A percentile compares a stretch with the other conserved stretches of the same genome.
Conservation (phyloP, 2,888 invertebrate species). For the Stenodema calcarata region DNA sequence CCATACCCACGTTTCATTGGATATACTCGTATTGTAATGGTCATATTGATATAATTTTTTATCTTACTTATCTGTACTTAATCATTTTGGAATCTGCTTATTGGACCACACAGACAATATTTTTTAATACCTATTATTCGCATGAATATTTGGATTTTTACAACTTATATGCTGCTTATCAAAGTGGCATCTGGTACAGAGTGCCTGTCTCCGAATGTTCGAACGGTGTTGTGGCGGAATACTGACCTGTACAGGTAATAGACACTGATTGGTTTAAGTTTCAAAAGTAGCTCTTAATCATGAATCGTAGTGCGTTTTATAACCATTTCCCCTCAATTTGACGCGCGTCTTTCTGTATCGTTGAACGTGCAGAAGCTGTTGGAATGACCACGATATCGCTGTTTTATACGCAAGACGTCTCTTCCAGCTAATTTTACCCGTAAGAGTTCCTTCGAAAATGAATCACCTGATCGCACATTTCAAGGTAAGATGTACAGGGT, state of each 20-base stretch:
- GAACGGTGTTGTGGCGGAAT: constrained; percentile 54
- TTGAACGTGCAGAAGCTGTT: constrained; percentile 49
- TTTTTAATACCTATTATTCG: too few species aligned
- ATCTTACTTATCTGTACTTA: too few species aligned
- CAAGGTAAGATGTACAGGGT: background rate
- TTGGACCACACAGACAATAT: too few species aligned
- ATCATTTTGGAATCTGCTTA: too few species aligned
- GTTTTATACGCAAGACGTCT: constrained; percentile 53
- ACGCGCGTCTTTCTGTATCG: background rate
- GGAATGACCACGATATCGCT: constrained; percentile 54
- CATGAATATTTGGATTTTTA: too few species aligned
- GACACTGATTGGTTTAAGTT: too few species aligned
- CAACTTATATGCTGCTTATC: background rate
- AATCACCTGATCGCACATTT: constrained; percentile 51
- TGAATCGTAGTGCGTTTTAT: too few species aligned
- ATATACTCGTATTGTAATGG: too few species aligned
- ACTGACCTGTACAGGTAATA: constrained; percentile 47
- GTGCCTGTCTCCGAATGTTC: constrained; percentile 54
- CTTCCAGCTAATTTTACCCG: constrained; percentile 52
- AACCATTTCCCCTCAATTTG: background rate
- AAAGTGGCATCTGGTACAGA: background rate
- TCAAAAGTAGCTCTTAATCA: too few species aligned
- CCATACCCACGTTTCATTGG: too few species aligned
- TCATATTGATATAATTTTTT: too few species aligned
- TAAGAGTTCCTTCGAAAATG: constrained; percentile 48